Conservation (phyloP, 2,888 invertebrate species). For the Loripinus fragilis region DNA sequence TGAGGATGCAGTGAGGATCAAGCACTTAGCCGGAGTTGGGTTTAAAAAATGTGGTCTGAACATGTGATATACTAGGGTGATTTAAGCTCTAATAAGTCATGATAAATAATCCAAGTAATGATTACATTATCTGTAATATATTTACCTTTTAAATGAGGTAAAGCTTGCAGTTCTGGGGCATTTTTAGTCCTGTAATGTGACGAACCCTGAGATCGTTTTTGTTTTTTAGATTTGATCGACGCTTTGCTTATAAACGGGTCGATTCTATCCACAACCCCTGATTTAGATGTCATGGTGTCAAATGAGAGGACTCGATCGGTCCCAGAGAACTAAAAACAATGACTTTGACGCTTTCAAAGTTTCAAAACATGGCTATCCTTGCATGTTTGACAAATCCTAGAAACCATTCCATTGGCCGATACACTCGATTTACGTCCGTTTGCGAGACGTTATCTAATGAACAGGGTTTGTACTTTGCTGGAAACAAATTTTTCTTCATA, state of each 20-base stretch:
- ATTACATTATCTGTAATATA: constrained; percentile 12
- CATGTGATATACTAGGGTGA: too few relatives aligned
- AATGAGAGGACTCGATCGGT: constrained; percentile 41
- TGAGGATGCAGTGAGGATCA: too few relatives aligned
- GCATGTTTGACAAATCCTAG: constrained; percentile 73
- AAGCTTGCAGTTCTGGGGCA: constrained; percentile 97
- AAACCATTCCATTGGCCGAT: constrained; percentile 60
- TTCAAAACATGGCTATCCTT: constrained; percentile 71
- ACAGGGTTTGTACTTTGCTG: background rate
- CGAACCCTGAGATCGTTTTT: constrained; percentile 99
- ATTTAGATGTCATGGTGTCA: constrained; percentile 72
- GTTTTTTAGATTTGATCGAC: constrained; percentile 99
- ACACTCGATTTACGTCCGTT: constrained; percentile 8
- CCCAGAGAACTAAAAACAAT: constrained; percentile 39
- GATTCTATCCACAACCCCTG: constrained; percentile 93
- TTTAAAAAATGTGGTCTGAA: too few relatives aligned
- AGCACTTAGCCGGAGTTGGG: too few relatives aligned
- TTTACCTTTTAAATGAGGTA: constrained; percentile 98
- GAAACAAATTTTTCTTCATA: constrained; percentile 4
- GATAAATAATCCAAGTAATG: too few relatives aligned
- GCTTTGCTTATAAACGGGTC: constrained; percentile 96
- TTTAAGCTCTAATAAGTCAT: too few relatives aligned
- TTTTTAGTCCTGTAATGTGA: constrained; percentile 99
- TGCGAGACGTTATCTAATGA: background rate
- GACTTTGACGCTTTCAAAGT: constrained; percentile 29